A percentile compares a stretch with the other conserved stretches of the same genome.
phyloP scores from a whole-genome alignment of 2,888 invertebrate species.

The Anoncus sp. region DNA sequence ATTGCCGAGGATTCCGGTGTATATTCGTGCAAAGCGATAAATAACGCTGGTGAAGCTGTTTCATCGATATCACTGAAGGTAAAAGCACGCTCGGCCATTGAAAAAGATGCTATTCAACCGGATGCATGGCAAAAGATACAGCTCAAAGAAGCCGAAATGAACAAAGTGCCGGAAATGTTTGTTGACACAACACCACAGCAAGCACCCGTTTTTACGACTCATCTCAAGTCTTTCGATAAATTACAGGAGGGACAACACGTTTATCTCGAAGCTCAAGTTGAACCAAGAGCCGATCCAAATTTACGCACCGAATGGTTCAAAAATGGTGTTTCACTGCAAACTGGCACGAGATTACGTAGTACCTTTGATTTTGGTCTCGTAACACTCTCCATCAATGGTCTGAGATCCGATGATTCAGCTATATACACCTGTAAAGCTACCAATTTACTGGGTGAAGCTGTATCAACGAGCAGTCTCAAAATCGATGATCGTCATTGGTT shows the following conservation, averaged over 20 bases:
- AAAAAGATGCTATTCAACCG: slow-evolving; percentile 94
- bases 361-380: slow-evolving; percentile 99
- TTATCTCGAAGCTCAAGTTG: slow-evolving; percentile 94
- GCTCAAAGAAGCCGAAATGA: slow-evolving; percentile 96
- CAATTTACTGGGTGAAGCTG: slow-evolving; percentile 97
- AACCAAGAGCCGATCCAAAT: slow-evolving; percentile 95
- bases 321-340: slow-evolving; percentile 93
- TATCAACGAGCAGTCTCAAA: slow-evolving; percentile 95
- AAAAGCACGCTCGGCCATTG: slow-evolving; percentile 91
- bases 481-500: slow-evolving; percentile 96
- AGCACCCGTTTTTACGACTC: slow-evolving; percentile 98
- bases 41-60: slow-evolving; percentile 97
- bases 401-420: slow-evolving; percentile 96
- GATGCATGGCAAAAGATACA: slow-evolving; percentile 97
- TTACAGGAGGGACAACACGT: slow-evolving; percentile 94
- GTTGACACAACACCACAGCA: slow-evolving; percentile 93
- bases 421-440: slow-evolving; percentile 98
- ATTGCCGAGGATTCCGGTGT: slow-evolving; percentile 96
- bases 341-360: slow-evolving; percentile 95
- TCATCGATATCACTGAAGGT: slow-evolving; percentile 96
- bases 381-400: slow-evolving; percentile 93
- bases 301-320: slow-evolving; percentile 96
- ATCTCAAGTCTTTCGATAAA: slow-evolving; percentile 93
- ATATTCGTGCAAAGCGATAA: slow-evolving; percentile 97
- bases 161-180: slow-evolving; percentile 94